phyloP scores from a whole-genome alignment of 1,140 invertebrate species.

The Thaumatotibia leucotreta region DNA sequence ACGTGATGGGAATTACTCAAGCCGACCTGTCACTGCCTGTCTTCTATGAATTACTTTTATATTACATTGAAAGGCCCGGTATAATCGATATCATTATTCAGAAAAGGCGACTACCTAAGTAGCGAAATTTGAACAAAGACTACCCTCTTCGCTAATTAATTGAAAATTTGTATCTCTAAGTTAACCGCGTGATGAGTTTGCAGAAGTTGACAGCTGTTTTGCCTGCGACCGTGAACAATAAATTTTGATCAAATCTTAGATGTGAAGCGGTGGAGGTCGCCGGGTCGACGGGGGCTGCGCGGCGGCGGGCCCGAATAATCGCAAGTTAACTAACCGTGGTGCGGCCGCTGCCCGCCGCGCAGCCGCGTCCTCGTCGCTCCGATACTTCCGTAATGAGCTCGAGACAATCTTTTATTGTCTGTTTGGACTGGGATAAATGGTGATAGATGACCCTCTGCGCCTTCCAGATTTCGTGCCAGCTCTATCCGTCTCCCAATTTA shows the following conservation, averaged over 20 bases:
- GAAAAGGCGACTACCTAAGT: background rate
- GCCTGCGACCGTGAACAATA: constrained; percentile 14
- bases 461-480: constrained; percentile 43
- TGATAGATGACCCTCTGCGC: constrained; percentile 54
- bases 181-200: constrained; percentile 10
- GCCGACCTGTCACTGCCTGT: background rate
- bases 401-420: constrained; percentile 63
- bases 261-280: constrained; percentile 16
- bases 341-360: constrained; percentile 13
- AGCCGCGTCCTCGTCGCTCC: constrained; percentile 24
- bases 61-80: background rate
- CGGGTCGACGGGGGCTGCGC: background rate
- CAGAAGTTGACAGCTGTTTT: constrained; percentile 12
- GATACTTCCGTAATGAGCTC: constrained; percentile 51
- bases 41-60: background rate
- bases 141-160: background rate
- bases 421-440: constrained; percentile 60
- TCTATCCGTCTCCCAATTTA: constrained; percentile 51
- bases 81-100: background rate
- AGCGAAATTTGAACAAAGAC: background rate
- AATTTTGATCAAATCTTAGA: constrained; percentile 24
- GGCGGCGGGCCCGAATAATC: constrained; percentile 25
- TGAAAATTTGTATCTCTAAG: background rate
- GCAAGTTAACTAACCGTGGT: constrained; percentile 47
- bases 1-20: constrained; percentile 9